Evolutionary conservation across 2,888 invertebrate genomes (phyloP).

Genomic region (Cantharis rufa): DNA sequence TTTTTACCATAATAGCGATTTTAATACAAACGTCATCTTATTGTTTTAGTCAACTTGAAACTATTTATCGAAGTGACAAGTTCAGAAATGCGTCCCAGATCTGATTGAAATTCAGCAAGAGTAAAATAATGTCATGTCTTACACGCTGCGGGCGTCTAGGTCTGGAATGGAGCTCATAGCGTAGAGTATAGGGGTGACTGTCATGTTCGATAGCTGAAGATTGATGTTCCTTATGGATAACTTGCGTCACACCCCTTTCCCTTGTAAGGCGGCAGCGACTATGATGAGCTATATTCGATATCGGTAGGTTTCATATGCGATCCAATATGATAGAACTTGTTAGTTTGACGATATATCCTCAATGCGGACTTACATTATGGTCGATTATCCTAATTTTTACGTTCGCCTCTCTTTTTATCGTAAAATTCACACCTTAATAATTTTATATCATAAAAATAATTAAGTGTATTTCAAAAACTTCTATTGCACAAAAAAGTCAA

Average conservation of each 20-base stretch:
- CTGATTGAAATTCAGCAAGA: slow-evolving; percentile 48
- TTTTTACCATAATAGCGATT: background rate
- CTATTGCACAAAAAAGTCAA: background rate
- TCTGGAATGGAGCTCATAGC: slow-evolving; percentile 29
- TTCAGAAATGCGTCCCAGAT: slow-evolving; percentile 42
- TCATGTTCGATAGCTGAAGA: slow-evolving; percentile 51
- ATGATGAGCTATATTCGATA: slow-evolving; percentile 27
- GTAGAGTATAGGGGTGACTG: slow-evolving; percentile 34
- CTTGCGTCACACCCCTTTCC: slow-evolving; percentile 40
- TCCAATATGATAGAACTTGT: slow-evolving; percentile 9
- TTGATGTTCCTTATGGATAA: slow-evolving; percentile 50
- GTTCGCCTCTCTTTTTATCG: background rate
- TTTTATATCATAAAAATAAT: background rate
- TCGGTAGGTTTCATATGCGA: slow-evolving; percentile 11
- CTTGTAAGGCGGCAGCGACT: slow-evolving; percentile 25
- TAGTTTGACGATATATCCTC: slow-evolving; percentile 1
- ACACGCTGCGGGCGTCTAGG: slow-evolving; percentile 41
- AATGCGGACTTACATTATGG: background rate
- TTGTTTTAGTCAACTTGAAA: slow-evolving; percentile 33
- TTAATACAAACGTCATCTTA: slow-evolving; percentile 29
- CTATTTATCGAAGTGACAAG: slow-evolving; percentile 44
- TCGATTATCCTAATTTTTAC: background rate
- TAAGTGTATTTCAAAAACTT: background rate
- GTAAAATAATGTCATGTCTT: slow-evolving; percentile 49
- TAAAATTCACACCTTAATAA: background rate